phyloP scores from a whole-genome alignment of 2,888 invertebrate species.

The Brenthis daphne region DNA sequence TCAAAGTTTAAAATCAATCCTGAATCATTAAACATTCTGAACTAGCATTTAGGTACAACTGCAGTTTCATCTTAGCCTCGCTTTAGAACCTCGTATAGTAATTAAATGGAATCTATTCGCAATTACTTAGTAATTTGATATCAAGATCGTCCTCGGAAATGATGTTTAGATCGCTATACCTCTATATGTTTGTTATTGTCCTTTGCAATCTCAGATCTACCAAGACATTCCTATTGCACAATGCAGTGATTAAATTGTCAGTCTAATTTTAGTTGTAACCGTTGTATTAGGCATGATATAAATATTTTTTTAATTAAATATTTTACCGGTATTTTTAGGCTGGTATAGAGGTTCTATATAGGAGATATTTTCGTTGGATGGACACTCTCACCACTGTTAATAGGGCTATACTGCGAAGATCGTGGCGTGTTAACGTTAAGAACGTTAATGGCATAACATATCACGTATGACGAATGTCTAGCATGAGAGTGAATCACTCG shows the following conservation, averaged over 20 bases:
- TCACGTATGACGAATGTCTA: no score
- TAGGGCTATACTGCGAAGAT: no score
- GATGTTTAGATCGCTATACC: slow-evolving; percentile 36
- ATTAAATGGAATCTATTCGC: slow-evolving; percentile 42
- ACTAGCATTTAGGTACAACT: slow-evolving; percentile 3
- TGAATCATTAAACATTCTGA: background rate
- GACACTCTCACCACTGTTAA: no score
- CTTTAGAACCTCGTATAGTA: slow-evolving; percentile 24
- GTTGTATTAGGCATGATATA: no score
- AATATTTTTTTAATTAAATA: no score
- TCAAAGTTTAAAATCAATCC: background rate
- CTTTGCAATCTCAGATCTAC: slow-evolving; percentile 34
- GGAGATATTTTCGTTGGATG: no score
- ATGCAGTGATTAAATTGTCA: slow-evolving; percentile 29
- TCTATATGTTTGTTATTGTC: slow-evolving; percentile 27
- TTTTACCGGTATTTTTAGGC: no score
- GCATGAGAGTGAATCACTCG: no score
- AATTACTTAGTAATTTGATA: slow-evolving; percentile 45
- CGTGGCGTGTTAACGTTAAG: no score
- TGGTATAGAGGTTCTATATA: no score
- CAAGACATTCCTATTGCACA: slow-evolving; percentile 36
- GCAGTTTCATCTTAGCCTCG: slow-evolving; percentile 12
- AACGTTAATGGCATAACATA: no score
- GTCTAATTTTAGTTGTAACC: background rate
- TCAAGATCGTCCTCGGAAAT: slow-evolving; percentile 42